A percentile compares a stretch with the other conserved stretches of the same genome.
phyloP scores from a whole-genome alignment of 2,113 vertebrate genomes.

The Ictalurus punctatus region DNA sequence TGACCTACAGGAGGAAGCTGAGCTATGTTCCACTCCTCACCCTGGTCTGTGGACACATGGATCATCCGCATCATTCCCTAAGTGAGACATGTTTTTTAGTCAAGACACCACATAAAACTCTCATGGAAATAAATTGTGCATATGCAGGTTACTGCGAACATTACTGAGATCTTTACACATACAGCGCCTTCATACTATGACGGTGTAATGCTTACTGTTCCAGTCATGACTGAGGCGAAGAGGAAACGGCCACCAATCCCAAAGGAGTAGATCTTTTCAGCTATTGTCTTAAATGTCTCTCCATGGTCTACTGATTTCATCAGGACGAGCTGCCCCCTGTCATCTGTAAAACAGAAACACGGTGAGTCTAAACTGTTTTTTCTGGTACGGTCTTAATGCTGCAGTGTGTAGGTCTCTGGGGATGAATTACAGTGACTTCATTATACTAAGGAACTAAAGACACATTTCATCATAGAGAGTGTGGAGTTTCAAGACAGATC shows the following conservation, averaged over 20 bases:
- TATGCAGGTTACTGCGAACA: neutral
- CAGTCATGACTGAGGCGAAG: slow-evolving; percentile 90
- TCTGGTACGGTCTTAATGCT: neutral
- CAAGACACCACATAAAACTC: neutral
- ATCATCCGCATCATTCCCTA: slow-evolving; percentile 82
- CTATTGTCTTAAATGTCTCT: slow-evolving; percentile 78
- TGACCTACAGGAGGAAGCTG: slow-evolving; percentile 89
- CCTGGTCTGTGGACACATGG: slow-evolving; percentile 85
- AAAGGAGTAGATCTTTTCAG: slow-evolving; percentile 85
- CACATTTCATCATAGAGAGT: neutral
- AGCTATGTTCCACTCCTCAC: slow-evolving; percentile 89
- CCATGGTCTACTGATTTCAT: slow-evolving; percentile 81
- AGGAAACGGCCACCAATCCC: slow-evolving; percentile 88
- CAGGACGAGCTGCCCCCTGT: slow-evolving; percentile 80
- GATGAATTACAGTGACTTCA: neutral
- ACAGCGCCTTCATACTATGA: neutral
- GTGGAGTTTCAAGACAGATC: neutral
- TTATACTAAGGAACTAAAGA: neutral
- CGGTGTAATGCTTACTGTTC: slow-evolving; percentile 72
- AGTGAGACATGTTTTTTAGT: slow-evolving; percentile 22
- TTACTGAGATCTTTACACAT: neutral
- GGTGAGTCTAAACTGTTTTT: neutral
- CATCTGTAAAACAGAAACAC: slow-evolving; percentile 66
- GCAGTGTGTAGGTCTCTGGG: neutral
- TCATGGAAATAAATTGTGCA: neutral